A percentile compares a stretch with the other conserved stretches of the same genome.
Evolutionary conservation across 2,797 vertebrate genomes (phyloP).

Genomic region (Anisognathus igniventris): DNA sequence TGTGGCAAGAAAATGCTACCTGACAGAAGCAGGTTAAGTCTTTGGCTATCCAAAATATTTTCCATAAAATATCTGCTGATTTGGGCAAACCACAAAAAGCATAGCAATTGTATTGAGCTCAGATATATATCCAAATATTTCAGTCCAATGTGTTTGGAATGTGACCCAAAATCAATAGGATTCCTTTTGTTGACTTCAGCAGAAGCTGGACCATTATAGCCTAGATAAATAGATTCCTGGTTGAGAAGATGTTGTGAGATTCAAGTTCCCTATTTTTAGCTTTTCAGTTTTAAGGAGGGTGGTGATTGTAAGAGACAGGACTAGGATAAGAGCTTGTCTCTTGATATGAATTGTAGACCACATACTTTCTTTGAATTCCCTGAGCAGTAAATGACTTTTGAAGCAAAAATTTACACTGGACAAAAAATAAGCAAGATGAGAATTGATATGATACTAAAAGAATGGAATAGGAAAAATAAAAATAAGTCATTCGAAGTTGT

Average conservation of each 20-base stretch:
- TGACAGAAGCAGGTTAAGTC: not conserved
- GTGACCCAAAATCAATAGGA: not conserved
- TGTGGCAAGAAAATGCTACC: not conserved
- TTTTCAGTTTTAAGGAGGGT: not conserved
- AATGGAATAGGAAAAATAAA: not conserved
- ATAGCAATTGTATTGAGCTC: not conserved
- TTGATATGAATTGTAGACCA: not conserved
- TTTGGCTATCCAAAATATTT: slow-evolving; percentile 1
- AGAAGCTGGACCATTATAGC: not conserved
- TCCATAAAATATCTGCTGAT: not conserved
- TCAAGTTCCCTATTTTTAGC: not conserved
- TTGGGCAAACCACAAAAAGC: not conserved
- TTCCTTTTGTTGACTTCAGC: not conserved
- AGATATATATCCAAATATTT: not conserved
- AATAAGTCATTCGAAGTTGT: not conserved
- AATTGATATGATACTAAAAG: not conserved
- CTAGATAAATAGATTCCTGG: not conserved
- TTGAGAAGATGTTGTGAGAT: not conserved
- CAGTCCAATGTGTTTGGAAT: not conserved
- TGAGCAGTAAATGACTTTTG: not conserved
- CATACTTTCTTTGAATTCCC: not conserved
- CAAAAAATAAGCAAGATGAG: not conserved
- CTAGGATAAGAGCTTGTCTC: not conserved
- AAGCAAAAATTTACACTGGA: not conserved
- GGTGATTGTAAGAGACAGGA: not conserved